Evolutionary conservation across 2,113 vertebrate species (phyloP), one percentile per base, ranked within the genome.

Genomic region (Ptilonorhynchus violaceus): DNA sequence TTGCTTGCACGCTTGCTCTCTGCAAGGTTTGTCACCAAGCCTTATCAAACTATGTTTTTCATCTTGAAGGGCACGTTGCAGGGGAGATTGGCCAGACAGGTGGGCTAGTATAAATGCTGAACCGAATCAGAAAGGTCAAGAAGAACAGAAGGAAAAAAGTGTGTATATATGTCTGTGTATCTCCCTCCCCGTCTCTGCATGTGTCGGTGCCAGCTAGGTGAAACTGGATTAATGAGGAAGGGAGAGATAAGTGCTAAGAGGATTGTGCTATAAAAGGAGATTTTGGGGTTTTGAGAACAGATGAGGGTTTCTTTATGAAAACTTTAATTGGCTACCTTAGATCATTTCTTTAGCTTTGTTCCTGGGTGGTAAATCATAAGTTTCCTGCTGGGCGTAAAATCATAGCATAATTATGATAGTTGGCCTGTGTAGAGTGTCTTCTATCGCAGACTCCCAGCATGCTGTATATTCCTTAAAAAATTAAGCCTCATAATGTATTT

Each of bases 311-410:
- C 94, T 94, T 94, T 95, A 85, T 95, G 95, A 96, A 96, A 95
- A 95, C 96, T 92, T 95, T 96, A 96, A 97, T 97, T 98, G 93
- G 76, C 94, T 98, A 94, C 91, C 94, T 96, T 89, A 81, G 92
- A 93, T 96, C 39, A 90, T 96, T 96, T 97, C 93, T 97, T 96
- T 66, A 93, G 94, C 94, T 97, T 96, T 94, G 89, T 95, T 96
- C 92, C 96, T 95, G 88, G 97, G 96, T 96, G 96, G 96, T 94
- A 93, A 96, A 96, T 94, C 88, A 70, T 92, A 93, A 92, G 85
- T 96, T 94, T 92, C 94, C 95, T 93, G 94, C 93, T 95, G 89
- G 74, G 96, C 2, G 1, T 93, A 97, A 93, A 96, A 94, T 96
- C 96, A 89, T 89, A 87, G 85, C 60, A 41, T 92, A 97, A 96